Evolutionary conservation across 2,888 invertebrate species (phyloP), one percentile per base, ranked within the genome.

Genomic region (Himalopsyche tibetana): DNA sequence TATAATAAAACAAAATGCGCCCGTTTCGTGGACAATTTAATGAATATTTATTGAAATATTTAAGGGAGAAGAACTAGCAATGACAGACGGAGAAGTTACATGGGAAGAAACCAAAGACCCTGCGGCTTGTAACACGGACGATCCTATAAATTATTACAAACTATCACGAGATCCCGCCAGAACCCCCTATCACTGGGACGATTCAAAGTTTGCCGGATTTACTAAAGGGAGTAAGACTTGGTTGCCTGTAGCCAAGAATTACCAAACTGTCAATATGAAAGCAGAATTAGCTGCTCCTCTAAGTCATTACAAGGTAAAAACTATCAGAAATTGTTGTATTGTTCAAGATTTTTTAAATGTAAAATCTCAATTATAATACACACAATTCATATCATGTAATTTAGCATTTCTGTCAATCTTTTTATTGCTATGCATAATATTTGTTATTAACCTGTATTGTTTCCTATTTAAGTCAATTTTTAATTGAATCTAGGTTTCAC

Each of bases 41-140:
- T 51, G 15, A 45, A 51, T 8, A 15, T 15, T 11, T 51, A 11
- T 51, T 51, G 9, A 12, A 51, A 51, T 51, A 51, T 74, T 51
- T n/a, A 94, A 97, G 92, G 98, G 97, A 0, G 97, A 98, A 90
- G 97, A 98, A 91, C 94, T 98, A 84, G 97, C 96, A 11, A 96
- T 97, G 96, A 93, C 93, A 0, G 95, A 97, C 90, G 94, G 93
- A 3, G 90, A 91, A 89, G 92, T 96, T 19, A 93, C 93, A 5
- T 95, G 94, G 93, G 91, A 93, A 4, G 94, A 96, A 84, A 95
- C 95, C 0, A 91, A 93, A 0, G 96, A 95, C 91, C 95, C 95
- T 0, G 93, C 94, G 5, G 96, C 95, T 2, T 94, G 94, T 89
- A 94, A 94, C 89, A 94, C 94, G 0, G 94, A 95, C 45, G 95